These are phyloP conservation scores for Cyphomyrus plagiostoma DNA, from an alignment of 2,113 vertebrate species.

Conservation along the genomic window DNA sequence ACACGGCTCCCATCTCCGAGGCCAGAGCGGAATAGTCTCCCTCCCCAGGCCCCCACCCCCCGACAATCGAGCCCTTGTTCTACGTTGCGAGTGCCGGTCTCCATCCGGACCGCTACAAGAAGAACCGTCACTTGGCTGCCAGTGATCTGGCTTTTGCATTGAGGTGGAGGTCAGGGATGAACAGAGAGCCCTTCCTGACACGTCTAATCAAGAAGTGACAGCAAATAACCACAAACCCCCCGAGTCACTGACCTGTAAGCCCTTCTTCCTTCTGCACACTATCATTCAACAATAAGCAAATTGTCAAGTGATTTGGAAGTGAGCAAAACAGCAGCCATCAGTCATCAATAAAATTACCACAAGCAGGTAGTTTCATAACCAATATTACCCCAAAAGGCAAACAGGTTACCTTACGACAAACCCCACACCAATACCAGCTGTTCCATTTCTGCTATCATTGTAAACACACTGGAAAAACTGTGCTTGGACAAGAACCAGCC, in stretches of 20 bases:
- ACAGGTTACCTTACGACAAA: not conserved
- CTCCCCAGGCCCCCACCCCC: not conserved
- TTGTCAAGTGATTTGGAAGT: not conserved
- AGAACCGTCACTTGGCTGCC: not conserved
- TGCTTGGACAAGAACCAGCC: not conserved
- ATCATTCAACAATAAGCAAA: not conserved
- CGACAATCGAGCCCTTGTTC: not conserved
- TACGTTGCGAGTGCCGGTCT: slow-evolving; percentile 43
- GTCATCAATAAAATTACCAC: not conserved
- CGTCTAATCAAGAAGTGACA: not conserved
- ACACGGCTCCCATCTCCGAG: not conserved
- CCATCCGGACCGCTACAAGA: not conserved
- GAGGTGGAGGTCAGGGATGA: not conserved
- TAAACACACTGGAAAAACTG: not conserved
- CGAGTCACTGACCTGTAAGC: not conserved
- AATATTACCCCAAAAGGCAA: not conserved
- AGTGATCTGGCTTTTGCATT: slow-evolving; percentile 35
- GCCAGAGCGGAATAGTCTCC: not conserved
- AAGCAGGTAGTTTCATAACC: not conserved
- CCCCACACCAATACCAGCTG: not conserved
- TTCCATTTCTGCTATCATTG: not conserved
- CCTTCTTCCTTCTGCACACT: not conserved
- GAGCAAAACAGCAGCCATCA: not conserved
- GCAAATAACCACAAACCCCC: not conserved
- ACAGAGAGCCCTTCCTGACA: not conserved